Base-by-base conservation (phyloP, 2,113 vertebrate species). In the Tachycineta bicolor region DNA sequence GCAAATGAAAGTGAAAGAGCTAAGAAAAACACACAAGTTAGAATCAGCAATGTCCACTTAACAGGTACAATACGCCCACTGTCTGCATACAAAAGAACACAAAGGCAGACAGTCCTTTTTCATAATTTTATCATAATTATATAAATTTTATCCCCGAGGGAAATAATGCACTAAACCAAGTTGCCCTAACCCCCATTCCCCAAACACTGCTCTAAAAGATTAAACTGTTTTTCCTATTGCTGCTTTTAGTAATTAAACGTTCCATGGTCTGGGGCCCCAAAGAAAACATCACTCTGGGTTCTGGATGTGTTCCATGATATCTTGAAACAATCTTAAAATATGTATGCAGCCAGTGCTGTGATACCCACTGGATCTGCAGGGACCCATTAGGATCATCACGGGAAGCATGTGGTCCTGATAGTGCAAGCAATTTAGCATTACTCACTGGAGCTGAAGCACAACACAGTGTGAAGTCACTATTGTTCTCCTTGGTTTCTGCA, bases 41-140 rank as follows among this genome's bases (percentile, higher is more conserved):
- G 82, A 60, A 95, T 93, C 15, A 90, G 50, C n/a, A 64, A 31
- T 3, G 3, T 49, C 79, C 19, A 11, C 68, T 96, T 95, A 96
- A 77, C 76, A 73, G 79, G 25, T 23, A 95, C 76, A 94, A 82
- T 73, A 44, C 59, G 62, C 85, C 68, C 73, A 85, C 73, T 94
- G 84, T 96, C 82, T 90, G 73, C 93, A 97, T 92, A 97, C 59
- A 93, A 80, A 96, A 94, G 87, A 60, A 89, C 85, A 93, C 76
- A 76, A 82, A 78, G 63, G 47, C 77, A 75, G 73, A 71, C 60
- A 91, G 96, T 83, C 24, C 29, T 46, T 90, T 70, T 96, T 95
- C 56, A 91, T 90, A 89, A 96, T 95, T 95, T 97, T 91, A 93
- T 68, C 91, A 20, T 87, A 93, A 95, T 91, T 86, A 94, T 83